Evolutionary conservation across 2,113 vertebrate genomes (phyloP).

Genomic region (Chaetops frenatus): DNA sequence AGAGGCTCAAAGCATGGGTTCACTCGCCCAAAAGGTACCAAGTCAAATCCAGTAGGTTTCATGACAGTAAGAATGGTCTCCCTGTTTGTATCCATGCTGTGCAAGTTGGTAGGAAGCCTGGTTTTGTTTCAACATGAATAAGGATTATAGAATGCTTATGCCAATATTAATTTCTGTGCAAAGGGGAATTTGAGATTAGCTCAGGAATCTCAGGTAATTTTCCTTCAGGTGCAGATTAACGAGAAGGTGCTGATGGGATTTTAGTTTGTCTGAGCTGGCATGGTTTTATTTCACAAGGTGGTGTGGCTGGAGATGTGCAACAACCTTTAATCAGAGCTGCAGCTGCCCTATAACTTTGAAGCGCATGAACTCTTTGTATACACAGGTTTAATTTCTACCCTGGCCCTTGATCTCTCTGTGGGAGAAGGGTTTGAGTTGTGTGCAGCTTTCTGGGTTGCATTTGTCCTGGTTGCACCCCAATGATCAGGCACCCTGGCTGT

Average conservation of each 20-base stretch:
- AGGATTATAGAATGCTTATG: not conserved
- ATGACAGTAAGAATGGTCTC: not conserved
- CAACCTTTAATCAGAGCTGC: not conserved
- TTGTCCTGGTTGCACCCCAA: not conserved
- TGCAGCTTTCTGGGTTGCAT: not conserved
- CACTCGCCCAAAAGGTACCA: constrained; percentile 46
- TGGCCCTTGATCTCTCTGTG: not conserved
- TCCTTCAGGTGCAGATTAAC: constrained; percentile 9
- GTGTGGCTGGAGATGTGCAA: not conserved
- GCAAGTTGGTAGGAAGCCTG: not conserved
- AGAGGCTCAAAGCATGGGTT: constrained; percentile 18
- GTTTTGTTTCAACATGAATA: constrained; percentile 31
- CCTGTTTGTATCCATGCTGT: not conserved
- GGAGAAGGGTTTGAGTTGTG: not conserved
- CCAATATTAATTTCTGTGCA: not conserved
- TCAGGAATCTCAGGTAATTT: constrained; percentile 3
- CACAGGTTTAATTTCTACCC: not conserved
- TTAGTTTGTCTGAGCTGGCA: not conserved
- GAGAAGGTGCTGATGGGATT: not conserved
- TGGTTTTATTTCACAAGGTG: not conserved
- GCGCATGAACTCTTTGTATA: not conserved
- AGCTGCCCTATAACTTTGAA: not conserved
- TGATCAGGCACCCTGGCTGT: not conserved
- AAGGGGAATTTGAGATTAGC: not conserved
- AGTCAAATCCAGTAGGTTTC: not conserved